phyloP scores from a whole-genome alignment of 2,113 vertebrate species.

The Arizona elegans region DNA sequence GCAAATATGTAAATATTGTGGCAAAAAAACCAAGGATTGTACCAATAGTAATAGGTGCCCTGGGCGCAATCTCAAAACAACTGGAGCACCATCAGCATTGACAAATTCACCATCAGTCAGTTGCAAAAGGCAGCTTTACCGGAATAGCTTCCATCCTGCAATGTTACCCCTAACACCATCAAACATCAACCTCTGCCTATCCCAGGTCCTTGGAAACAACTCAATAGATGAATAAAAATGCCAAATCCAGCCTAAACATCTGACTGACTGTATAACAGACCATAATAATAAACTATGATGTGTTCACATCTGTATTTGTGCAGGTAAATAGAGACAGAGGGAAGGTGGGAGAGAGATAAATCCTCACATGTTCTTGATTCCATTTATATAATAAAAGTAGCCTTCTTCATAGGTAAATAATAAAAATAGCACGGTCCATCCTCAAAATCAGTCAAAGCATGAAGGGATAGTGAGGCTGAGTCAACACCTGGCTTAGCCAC shows the following conservation, averaged over 20 bases:
- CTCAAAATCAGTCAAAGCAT: not conserved
- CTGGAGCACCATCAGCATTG: not conserved
- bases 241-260: not conserved
- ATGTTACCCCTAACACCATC: not conserved
- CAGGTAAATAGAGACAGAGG: not conserved
- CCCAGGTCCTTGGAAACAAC: not conserved
- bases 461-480: not conserved
- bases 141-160: not conserved
- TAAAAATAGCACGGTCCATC: not conserved
- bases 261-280: not conserved
- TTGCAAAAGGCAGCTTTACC: not conserved
- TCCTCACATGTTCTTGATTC: not conserved
- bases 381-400: not conserved
- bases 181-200: not conserved
- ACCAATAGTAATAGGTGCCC: not conserved
- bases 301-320: not conserved
- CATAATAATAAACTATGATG: not conserved
- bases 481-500: not conserved
- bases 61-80: not conserved
- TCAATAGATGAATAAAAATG: not conserved
- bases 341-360: not conserved
- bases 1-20: not conserved
- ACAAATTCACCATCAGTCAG: not conserved
- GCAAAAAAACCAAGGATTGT: not conserved
- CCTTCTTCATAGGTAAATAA: not conserved